Evolutionary conservation across 2,113 vertebrate genomes (phyloP), one percentile per base, ranked within the genome.

Genomic region (Elgaria multicarinata): DNA sequence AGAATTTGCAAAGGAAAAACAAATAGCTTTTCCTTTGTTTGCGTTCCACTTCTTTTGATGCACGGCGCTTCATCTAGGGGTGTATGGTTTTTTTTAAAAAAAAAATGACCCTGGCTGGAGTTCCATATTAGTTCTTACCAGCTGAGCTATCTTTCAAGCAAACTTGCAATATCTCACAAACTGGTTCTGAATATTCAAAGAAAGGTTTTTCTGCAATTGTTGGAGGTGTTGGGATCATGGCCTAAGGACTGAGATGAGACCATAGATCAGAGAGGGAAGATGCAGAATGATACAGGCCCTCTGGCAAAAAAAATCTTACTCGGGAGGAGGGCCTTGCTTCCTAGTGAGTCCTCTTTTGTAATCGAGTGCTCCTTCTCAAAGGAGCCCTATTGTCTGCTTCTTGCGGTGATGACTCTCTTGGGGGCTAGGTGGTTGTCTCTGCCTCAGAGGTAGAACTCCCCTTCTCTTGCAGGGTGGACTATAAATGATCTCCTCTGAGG

Each of bases 1-100:
- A 95, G 93, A 93, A 95, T 95, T 95, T 95, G 94, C 87, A 93
- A 92, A 92, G 90, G 66, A 92, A 94, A 95, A 87, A 94, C 89
- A 92, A 92, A 94, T 91, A 90, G 64, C 44, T 95, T 95, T 92
- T 89, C 87, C 91, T 93, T 90, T 86, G 86, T 81, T 85, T 95
- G 93, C 92, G 86, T 92, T 85, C 89, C 90, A 90, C 92, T 93
- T 94, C 85, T 90, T 94, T 93, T 95, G 95, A 96, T 95, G 84
- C 92, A 95, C 92, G 92, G 94, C 42, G 87, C 82, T 96, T 95
- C 58, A 3, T 62, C 58, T 22, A 22, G 20, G 55, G 3, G 46
- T 50, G 46, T 50, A 8, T 50, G 46, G 86, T 83, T 1, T 36
- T 80, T 87, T 94, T 76, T 87, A 90, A 89, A 95, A 62, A 3